phyloP scores from a whole-genome alignment of 2,797 vertebrate species.

The Melanotaenia parkinsoni region DNA sequence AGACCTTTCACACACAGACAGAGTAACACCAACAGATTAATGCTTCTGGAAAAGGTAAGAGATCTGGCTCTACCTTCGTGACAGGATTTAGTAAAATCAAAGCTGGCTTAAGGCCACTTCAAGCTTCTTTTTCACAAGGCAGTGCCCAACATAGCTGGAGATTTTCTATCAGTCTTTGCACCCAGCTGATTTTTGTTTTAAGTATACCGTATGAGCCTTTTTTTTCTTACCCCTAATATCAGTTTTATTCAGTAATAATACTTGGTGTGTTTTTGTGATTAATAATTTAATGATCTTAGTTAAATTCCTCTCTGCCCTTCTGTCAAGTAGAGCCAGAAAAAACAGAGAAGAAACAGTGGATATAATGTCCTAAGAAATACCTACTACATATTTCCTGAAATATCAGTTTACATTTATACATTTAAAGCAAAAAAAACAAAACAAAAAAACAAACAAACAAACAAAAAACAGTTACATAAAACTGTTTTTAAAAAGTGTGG shows the following conservation, averaged over 20 bases:
- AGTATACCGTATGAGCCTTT: too few species aligned
- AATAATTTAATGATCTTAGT: not conserved
- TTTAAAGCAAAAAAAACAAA: not conserved
- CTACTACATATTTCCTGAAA: conserved; percentile 1
- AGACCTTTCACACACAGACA: conserved; percentile 46
- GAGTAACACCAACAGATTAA: conserved; percentile 45
- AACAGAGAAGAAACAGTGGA: not conserved
- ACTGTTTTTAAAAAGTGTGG: conserved; percentile 15
- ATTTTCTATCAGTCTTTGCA: not conserved
- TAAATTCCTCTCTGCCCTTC: not conserved
- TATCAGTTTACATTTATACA: not conserved
- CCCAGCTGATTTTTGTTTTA: not conserved
- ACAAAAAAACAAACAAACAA: not conserved
- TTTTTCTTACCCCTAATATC: not conserved
- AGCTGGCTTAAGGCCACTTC: conserved; percentile 24
- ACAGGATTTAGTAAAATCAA: conserved; percentile 19
- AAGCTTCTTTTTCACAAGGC: not conserved
- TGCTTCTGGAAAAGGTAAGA: conserved; percentile 48
- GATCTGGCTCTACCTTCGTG: conserved; percentile 23
- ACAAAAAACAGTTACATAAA: not conserved
- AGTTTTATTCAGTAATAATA: not conserved
- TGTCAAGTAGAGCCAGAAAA: conserved; percentile 1
- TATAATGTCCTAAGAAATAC: not conserved
- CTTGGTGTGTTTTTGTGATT: not conserved
- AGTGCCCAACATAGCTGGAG: not conserved